Evolutionary conservation across 1,140 invertebrate species (phyloP), one percentile per base, ranked within the genome.

Genomic region (Telenomus remus): DNA sequence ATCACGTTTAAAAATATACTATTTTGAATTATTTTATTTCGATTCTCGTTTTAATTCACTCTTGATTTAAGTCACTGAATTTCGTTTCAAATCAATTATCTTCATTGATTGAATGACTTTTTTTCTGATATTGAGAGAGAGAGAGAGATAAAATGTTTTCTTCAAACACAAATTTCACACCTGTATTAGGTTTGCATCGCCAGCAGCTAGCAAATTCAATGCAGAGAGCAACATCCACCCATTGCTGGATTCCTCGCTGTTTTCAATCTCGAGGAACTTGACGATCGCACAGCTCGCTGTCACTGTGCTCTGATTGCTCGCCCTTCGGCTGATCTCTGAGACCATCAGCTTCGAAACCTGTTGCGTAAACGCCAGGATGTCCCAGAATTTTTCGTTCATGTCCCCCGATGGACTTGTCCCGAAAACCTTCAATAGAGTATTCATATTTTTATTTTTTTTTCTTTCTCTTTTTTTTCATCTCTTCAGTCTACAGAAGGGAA

Each of bases 291-390:
- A 95, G 82, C 96, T 97, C 12, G 97, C 97, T 39, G 95, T 94
- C 88, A 97, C 96, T 11, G 97, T 98, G 75, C 95, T 97, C 87
- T 98, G 96, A 87, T 98, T 98, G 16, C 95, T 96, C 15, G 97
- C 97, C 78, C 97, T 90, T 80, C 94, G 92, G 61, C 97, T 90
- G 75, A 99, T 97, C 89, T 99, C 96, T 42, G 94, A 93, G 13
- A 99, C 97, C 94, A 98, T 98, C 12, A 99, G 89, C 79, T 95
- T 94, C 0, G 97, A 97, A 6, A 98, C 96, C 90, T 98, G 94
- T 85, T 97, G 95, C 81, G 95, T 96, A 84, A 98, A 98, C 60
- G 95, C 93, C 46, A 96, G 86, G 76, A 97, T 95, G 85, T 98
- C 96, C 90, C 95, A 94, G 87, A 98, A 98, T 84, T 97, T 96